These are phyloP conservation scores for Dinocampus coccinellae DNA, from an alignment of 2,888 invertebrate genomes.

Conservation along the genomic window DNA sequence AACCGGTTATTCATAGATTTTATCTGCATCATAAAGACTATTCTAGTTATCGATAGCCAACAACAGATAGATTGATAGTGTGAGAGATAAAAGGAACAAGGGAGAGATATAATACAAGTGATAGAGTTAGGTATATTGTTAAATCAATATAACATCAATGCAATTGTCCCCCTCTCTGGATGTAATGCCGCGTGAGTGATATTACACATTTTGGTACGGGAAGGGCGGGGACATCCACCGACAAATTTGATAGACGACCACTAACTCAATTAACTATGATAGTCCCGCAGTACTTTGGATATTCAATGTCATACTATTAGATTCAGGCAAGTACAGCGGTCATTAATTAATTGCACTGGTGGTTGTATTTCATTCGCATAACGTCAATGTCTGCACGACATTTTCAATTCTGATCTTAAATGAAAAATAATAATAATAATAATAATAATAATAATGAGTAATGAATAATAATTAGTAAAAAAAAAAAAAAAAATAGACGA, in stretches of 20 bases:
- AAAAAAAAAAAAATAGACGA: constrained; percentile 25
- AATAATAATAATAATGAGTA: neutral
- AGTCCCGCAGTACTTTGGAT: neutral
- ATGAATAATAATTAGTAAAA: neutral
- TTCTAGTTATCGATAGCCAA: neutral
- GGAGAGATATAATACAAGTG: neutral
- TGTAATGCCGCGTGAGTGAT: neutral
- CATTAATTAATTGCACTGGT: neutral
- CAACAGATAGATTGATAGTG: neutral
- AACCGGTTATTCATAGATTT: constrained; percentile 16
- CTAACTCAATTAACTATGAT: constrained; percentile 9
- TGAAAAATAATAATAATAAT: neutral
- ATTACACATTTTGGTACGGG: neutral
- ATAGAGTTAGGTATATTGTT: neutral
- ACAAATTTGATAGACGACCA: constrained; percentile 6
- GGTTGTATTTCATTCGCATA: neutral
- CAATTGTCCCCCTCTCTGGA: neutral
- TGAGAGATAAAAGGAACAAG: neutral
- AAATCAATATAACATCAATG: neutral
- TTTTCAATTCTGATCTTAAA: neutral
- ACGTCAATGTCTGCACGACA: neutral
- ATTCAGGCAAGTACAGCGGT: too few species aligned
- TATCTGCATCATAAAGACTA: constrained; percentile 13
- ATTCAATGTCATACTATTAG: neutral
- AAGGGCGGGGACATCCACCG: neutral